Conservation (phyloP, 2,113 vertebrate genomes). For the Jaculus jaculus region DNA sequence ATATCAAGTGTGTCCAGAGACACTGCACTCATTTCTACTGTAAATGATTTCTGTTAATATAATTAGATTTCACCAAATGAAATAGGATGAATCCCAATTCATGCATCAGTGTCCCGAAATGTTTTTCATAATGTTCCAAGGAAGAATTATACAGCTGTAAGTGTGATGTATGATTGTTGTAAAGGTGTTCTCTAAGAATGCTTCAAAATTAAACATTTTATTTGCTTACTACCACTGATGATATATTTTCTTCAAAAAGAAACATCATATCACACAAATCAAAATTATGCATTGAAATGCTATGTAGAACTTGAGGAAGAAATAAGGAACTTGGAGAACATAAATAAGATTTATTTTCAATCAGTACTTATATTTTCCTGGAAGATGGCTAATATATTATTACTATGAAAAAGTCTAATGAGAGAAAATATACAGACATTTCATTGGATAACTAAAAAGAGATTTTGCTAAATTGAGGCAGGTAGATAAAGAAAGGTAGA, state of each 20-base stretch:
- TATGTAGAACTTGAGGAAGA: neutral
- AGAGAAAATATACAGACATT: conserved; percentile 33
- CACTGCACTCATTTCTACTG: neutral
- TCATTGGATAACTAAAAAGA: conserved; percentile 50
- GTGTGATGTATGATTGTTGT: neutral
- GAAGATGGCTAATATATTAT: conserved; percentile 37
- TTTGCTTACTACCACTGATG: neutral
- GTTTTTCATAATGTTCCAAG: neutral
- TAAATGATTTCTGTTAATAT: neutral
- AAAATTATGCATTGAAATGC: neutral
- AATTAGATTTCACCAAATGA: neutral
- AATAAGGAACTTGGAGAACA: neutral
- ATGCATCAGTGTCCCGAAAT: neutral
- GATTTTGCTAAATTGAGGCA: conserved; percentile 3
- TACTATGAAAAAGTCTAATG: neutral
- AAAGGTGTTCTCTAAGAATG: neutral
- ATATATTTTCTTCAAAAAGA: neutral
- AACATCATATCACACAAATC: neutral
- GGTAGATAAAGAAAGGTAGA: neutral
- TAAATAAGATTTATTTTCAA: conserved; percentile 11
- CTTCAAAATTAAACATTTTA: conserved; percentile 13
- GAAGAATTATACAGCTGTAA: neutral
- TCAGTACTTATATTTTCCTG: conserved; percentile 5
- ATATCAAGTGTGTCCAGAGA: neutral
- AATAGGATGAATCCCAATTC: neutral